Base-by-base conservation (phyloP, 2,113 vertebrate species). In the Apodemus speciosus region DNA sequence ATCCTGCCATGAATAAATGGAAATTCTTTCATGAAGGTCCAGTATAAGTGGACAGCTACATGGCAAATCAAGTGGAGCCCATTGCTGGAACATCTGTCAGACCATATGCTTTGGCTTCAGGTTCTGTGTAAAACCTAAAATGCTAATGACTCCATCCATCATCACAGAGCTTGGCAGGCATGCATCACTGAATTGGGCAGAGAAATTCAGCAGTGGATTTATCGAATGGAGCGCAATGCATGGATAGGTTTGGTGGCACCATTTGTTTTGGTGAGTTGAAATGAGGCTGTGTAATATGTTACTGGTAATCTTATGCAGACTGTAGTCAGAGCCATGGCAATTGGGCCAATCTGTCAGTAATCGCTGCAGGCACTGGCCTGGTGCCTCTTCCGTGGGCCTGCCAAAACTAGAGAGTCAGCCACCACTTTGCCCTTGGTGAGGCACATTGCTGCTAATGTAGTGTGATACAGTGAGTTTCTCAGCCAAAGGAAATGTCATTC, bases 71-170 rank as follows among this genome's bases (percentile, higher is more conserved):
- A 92, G 85, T 73, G 94, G 93, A 97, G 92, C 94, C 95, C 86
- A 93, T 97, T 97, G 96, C 96, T 96, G 11, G 92, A 98, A 97
- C 98, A 98, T 98, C 98, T 98, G 98, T 97, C 98, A 96, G 96
- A 97, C 98, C 98, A 98, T 98, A 98, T 98, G 98, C 94, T 98
- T 97, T 98, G 98, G 98, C 98, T 97, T 96, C 95, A 96, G 96
- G 96, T 98, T 98, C 96, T 93, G 89, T 96, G 96, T 97, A 35
- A 86, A 97, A 97, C 97, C 97, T 95, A 96, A 93, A 5, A 96
- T 96, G 80, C 97, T 98, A 98, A 98, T 98, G 98, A 98, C 94
- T 94, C 97, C 95, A 98, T 98, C 98, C 95, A 97, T 98, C 98
- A 98, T 76, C 85, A 84, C 94, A 90, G 96, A 95, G 95, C 96